Base-by-base conservation (phyloP, 2,888 invertebrate species). In the Ichneumon xanthorius region DNA sequence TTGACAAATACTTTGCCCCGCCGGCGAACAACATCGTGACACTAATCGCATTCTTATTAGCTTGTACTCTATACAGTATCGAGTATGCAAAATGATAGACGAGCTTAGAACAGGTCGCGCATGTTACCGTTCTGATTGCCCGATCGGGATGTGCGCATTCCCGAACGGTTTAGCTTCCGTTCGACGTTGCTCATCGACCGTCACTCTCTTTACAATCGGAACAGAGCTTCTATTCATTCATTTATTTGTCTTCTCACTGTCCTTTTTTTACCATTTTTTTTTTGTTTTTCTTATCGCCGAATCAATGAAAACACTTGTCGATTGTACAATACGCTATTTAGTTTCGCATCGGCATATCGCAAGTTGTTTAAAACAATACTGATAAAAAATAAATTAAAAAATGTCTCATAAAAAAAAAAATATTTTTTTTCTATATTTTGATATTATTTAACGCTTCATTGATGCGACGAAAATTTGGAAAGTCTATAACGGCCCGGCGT, bases 1-100 rank as follows among this genome's bases (percentile, higher is more conserved):
- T 14, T 2, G 63, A n/a, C 1, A 63, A 30, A 63, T 30, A 30
- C n/a, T n/a, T 63, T 30, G 63, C 16, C 1, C 16, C 63, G 63
- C 6, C 30, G 33, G 33, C 63, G 63, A 14, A 7, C 33, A 33
- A 30, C 33, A 4, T 16, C 33, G 16, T 2, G 16, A 63, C 63
- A 16, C 30, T 63, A 63, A 63, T 63, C 63, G 63, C 63, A 63
- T 63, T 63, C 63, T 63, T 63, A 63, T 63, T 33, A 63, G 63
- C 6, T 63, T 33, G 33, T 14, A n/a, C 4, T 14, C 63, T 30
- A 63, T 63, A 33, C n/a, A 63, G 30, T 16, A 30, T 63, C 63
- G 63, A n/a, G 6, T 63, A 30, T 63, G 63, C 63, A 33, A 63
- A 33, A 63, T 30, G 63, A 63, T 63, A 33, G 63, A 63, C 30